Percentiles rank a stretch among this genome's conserved stretches.
These are phyloP conservation scores for Rhynchonycteris naso DNA, from an alignment of 2,797 vertebrate genomes.

Conservation along the genomic window DNA sequence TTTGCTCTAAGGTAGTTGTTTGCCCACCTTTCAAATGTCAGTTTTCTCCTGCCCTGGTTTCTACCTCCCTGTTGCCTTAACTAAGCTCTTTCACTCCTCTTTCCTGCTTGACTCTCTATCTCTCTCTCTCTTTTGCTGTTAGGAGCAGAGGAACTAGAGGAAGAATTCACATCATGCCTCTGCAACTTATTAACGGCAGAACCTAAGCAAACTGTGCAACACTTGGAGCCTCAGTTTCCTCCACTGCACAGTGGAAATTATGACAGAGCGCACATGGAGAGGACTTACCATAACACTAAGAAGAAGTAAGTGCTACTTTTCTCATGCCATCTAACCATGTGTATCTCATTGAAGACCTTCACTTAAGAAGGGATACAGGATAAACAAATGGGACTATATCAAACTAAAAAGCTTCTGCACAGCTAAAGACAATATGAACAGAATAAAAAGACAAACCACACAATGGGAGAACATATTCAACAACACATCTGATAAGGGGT, in stretches of 20 bases:
- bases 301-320: neutral
- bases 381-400: no score
- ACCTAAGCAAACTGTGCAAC: neutral
- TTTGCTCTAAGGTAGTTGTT: slow-evolving; percentile 71
- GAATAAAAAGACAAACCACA: no score
- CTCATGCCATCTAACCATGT: neutral
- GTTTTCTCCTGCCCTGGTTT: neutral
- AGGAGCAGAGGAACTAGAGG: neutral
- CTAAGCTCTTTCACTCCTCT: neutral
- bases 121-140: neutral
- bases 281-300: neutral
- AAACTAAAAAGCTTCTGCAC: no score
- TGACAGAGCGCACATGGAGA: neutral
- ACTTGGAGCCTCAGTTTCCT: neutral
- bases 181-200: neutral
- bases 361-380: neutral
- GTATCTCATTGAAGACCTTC: neutral
- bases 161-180: neutral
- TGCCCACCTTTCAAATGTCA: slow-evolving; percentile 24
- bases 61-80: neutral
- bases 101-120: neutral
- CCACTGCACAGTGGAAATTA: neutral
- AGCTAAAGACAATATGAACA: no score
- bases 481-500: no score
- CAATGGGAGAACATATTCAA: no score